phyloP scores from a whole-genome alignment of 2,797 vertebrate species.

The Tapera naevia region DNA sequence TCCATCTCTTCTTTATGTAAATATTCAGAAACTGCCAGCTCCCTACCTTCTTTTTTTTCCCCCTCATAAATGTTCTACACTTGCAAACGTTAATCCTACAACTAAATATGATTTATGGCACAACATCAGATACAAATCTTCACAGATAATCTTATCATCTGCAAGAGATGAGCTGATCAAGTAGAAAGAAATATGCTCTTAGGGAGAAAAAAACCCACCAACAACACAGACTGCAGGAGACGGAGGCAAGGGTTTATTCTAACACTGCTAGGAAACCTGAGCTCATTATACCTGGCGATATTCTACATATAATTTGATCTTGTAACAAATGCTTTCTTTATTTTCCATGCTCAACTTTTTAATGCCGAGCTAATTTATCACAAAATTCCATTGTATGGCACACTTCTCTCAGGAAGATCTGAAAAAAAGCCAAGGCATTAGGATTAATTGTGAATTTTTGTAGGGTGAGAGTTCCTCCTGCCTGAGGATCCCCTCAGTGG shows the following conservation, averaged over 20 bases:
- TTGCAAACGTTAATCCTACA: constrained; percentile 33
- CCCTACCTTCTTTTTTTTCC: background rate
- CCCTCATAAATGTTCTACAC: background rate
- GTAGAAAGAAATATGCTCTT: constrained; percentile 19
- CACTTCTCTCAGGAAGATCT: background rate
- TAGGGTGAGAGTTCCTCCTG: background rate
- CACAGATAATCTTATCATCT: constrained; percentile 56
- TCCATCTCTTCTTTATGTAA: background rate
- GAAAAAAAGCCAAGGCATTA: background rate
- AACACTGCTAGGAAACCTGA: background rate
- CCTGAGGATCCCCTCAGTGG: background rate
- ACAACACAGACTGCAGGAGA: background rate
- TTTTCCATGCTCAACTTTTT: background rate
- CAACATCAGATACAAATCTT: constrained; percentile 35
- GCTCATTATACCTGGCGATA: constrained; percentile 27
- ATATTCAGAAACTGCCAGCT: background rate
- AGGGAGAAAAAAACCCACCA: background rate
- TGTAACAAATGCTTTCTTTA: background rate
- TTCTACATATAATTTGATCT: constrained; percentile 12
- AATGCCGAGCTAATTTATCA: background rate
- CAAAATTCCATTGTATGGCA: background rate
- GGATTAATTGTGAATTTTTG: background rate
- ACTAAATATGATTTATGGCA: constrained; percentile 40
- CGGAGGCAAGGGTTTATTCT: constrained; percentile 20
- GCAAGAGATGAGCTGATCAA: constrained; percentile 41